Evolutionary conservation across 2,113 vertebrate species (phyloP).

Genomic region (Pipra filicauda): DNA sequence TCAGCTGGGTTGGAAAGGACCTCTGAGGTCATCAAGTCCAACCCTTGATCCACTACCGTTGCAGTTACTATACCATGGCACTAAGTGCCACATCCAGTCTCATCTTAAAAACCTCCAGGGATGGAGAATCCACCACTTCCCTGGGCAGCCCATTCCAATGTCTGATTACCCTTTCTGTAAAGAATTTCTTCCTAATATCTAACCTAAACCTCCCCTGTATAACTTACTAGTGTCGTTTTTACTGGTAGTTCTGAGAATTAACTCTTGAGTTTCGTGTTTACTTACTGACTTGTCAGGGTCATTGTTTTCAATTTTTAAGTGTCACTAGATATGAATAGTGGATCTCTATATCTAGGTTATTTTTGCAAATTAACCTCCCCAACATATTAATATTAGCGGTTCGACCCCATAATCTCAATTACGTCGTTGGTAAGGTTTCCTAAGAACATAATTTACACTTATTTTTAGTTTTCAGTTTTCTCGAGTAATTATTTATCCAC

Average conservation of each 20-base stretch:
- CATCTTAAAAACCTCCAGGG: too few relatives aligned
- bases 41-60: too few relatives aligned
- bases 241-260: not conserved
- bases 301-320: not conserved
- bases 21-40: too few relatives aligned
- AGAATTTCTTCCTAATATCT: too few relatives aligned
- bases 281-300: not conserved
- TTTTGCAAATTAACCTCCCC: not conserved
- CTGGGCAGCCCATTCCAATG: too few relatives aligned
- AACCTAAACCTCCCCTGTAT: not conserved
- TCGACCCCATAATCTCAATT: not conserved
- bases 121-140: too few relatives aligned
- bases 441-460: slow-evolving; percentile 8
- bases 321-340: not conserved
- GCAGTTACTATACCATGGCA: too few relatives aligned
- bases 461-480: slow-evolving; percentile 44
- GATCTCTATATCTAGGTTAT: not conserved
- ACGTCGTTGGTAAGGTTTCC: not conserved
- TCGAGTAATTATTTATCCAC: slow-evolving; percentile 40
- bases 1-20: too few relatives aligned
- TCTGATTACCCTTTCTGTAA: too few relatives aligned
- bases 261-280: not conserved
- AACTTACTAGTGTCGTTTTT: not conserved
- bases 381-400: not conserved
- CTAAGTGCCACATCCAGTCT: too few relatives aligned